Percentiles rank a stretch among this genome's conserved stretches.
Evolutionary conservation across 2,797 vertebrate species (phyloP).

Genomic region (Alectoris magna): DNA sequence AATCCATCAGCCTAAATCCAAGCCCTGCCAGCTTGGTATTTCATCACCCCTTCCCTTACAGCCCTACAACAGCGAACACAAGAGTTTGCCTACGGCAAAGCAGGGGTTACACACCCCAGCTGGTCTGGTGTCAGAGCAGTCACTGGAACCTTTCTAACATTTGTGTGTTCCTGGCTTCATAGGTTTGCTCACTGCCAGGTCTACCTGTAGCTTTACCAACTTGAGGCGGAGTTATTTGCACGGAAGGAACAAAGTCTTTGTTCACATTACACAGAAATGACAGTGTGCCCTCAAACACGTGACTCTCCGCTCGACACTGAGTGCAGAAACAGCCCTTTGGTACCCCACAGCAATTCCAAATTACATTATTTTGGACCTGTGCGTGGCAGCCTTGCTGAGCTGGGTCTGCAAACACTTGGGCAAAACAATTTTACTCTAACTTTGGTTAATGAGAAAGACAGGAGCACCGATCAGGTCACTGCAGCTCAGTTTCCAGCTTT

Average conservation of each 20-base stretch:
- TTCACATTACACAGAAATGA: background rate
- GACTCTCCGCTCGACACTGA: rapidly evolving
- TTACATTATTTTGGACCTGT: rapidly evolving
- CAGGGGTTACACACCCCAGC: background rate
- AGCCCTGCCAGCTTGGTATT: background rate
- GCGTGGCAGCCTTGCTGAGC: rapidly evolving
- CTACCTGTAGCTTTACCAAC: background rate
- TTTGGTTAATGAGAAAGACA: background rate
- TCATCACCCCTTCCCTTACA: background rate
- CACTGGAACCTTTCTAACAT: background rate
- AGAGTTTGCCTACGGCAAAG: background rate
- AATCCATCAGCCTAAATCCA: background rate
- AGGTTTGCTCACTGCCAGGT: background rate
- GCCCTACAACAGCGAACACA: background rate
- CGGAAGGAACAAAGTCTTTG: background rate
- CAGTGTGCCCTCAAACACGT: rapidly evolving
- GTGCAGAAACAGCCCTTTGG: too few relatives aligned
- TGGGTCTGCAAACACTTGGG: rapidly evolving
- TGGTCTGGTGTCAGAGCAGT: background rate
- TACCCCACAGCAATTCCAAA: too few relatives aligned
- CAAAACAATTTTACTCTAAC: background rate
- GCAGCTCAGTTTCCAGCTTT: background rate
- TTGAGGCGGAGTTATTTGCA: background rate
- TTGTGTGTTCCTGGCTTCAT: background rate
- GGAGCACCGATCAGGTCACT: rapidly evolving